Evolutionary conservation across 92 coral and sea anemone genomes (phyloP), one percentile per base, ranked within the genome.

Genomic region (Muricea muricata): DNA sequence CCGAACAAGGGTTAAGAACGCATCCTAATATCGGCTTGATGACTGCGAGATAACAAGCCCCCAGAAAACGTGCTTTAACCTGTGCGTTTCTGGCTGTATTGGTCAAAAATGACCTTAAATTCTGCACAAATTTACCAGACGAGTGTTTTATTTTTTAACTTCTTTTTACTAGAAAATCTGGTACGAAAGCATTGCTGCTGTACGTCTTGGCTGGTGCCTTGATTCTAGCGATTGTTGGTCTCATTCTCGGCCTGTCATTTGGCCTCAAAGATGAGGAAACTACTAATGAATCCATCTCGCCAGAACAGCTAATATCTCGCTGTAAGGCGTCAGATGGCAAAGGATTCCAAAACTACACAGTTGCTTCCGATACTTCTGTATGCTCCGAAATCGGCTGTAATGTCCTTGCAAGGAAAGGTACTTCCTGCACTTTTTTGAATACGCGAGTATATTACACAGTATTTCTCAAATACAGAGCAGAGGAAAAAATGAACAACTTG

Each of bases 341-440:
- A 12, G 15, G 58, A 40, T 78, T 78, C 63, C 15, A 24, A 20
- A 56, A 78, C 9, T 78, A 33, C 17, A 56, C 83, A 0, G 83
- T 78, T 14, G 37, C 83, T 8, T 52, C 83, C 15, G 83, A 78
- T 20, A 78, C 83, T 13, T n/a, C 47, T 1, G 52, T 32, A 13
- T 78, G 83, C 55, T 78, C 83, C 0, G 54, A 78, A 63, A 78
- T 78, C 17, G 83, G 83, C 0, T 78, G 83, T 34, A 7, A 58
- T 45, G 20, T 78, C 34, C 71, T 78, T 34, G 50, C 33, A n/a
- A 78, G 35, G 33, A 40, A 40, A 63, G 70, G 70, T 63, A 2
- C 15, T 3, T 6, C 20, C 20, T 54, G 25, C 61, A 9, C 9
- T 4, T 37, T 37, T 4, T 37, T 37, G 9, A 37, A 37, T 4